Percentiles rank a stretch among this genome's conserved stretches.
Conservation (phyloP, 1,140 invertebrate species). For the Cataglyphis hispanica region DNA sequence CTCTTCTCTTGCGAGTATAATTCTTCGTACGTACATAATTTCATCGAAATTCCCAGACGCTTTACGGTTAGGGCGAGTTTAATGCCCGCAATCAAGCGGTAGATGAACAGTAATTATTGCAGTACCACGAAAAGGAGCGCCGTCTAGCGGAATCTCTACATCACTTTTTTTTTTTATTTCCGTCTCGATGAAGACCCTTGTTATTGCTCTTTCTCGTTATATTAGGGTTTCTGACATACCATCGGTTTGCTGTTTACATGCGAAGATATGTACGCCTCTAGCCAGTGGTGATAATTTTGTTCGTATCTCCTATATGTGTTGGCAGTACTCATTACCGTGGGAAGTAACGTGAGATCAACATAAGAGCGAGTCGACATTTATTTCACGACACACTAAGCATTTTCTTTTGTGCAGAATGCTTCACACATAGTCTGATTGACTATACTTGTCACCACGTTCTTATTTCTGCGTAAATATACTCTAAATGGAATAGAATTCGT, state of each 20-base stretch:
- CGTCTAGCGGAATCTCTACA: constrained; percentile 40
- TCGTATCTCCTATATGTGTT: constrained; percentile 23
- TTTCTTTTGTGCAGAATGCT: constrained; percentile 34
- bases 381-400: constrained; percentile 25
- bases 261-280: neutral
- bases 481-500: neutral
- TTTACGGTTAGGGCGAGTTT: constrained; percentile 49
- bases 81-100: constrained; percentile 63
- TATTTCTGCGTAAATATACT: neutral
- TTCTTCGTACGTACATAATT: neutral
- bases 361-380: constrained; percentile 16
- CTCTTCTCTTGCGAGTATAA: neutral
- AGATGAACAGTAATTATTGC: constrained; percentile 52
- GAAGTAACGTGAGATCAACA: constrained; percentile 37
- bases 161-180: neutral
- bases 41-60: constrained; percentile 67
- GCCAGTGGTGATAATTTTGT: neutral
- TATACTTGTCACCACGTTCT: neutral
- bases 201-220: constrained; percentile 36
- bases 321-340: constrained; percentile 21
- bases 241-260: neutral
- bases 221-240: neutral
- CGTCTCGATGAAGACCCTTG: neutral
- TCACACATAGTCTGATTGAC: constrained; percentile 5
- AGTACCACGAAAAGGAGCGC: constrained; percentile 18